Percentiles rank a stretch among this genome's conserved stretches.
These are phyloP conservation scores for Calliphora vomitoria DNA, from an alignment of 2,888 invertebrate genomes.

Conservation along the genomic window DNA sequence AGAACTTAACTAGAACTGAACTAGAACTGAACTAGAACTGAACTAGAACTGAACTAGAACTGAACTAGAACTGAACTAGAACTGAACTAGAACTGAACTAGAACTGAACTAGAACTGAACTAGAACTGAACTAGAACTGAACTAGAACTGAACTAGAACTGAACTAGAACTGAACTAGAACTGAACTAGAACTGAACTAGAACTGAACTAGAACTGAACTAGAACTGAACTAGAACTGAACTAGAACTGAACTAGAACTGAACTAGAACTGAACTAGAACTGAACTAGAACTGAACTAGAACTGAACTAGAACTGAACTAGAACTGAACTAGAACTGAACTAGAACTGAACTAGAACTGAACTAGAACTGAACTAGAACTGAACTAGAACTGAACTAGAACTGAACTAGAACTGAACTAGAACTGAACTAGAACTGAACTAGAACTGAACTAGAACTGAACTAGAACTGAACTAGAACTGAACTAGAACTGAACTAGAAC, in stretches of 20 bases:
- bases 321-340: constrained; percentile 4
- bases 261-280: constrained; percentile 15
- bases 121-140: constrained; percentile 11
- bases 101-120: constrained; percentile 11
- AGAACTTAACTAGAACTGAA: constrained; percentile 1
- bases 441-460: no score
- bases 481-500: no score
- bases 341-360: neutral
- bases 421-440: no score
- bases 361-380: neutral
- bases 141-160: constrained; percentile 11
- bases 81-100: constrained; percentile 3
- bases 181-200: constrained; percentile 10
- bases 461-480: no score
- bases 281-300: constrained; percentile 11
- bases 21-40: neutral
- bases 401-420: no score
- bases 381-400: neutral
- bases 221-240: constrained; percentile 11
- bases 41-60: constrained; percentile 10
- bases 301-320: constrained; percentile 11
- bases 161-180: constrained; percentile 15
- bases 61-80: constrained; percentile 11
- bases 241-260: constrained; percentile 11
- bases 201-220: constrained; percentile 9